Percentiles rank a stretch among this genome's conserved stretches.
These are phyloP conservation scores for Turnix velox DNA, from an alignment of 2,113 vertebrate species.

Conservation along the genomic window DNA sequence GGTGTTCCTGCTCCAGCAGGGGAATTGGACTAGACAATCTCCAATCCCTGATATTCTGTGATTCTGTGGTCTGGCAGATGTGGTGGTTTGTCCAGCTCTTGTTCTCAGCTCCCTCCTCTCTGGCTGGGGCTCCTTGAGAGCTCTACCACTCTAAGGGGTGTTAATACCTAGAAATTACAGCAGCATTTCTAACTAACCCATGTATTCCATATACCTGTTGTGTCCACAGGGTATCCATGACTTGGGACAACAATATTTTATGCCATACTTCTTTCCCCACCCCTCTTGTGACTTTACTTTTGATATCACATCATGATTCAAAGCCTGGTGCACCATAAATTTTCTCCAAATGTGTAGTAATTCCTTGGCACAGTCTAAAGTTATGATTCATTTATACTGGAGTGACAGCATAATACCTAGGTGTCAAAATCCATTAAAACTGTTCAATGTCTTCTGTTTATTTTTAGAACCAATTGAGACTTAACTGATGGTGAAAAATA, in stretches of 20 bases:
- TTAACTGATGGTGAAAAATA: conserved; percentile 99
- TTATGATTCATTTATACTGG: conserved; percentile 99
- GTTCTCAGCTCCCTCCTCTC: background rate
- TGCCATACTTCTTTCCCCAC: conserved; percentile 81
- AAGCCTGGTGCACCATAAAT: conserved; percentile 89
- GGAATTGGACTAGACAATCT: too few relatives aligned
- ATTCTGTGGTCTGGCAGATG: background rate
- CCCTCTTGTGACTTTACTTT: conserved; percentile 84
- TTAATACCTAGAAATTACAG: conserved; percentile 41
- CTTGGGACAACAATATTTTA: conserved; percentile 84
- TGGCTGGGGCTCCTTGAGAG: background rate
- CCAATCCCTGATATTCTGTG: too few relatives aligned
- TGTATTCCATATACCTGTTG: conserved; percentile 62
- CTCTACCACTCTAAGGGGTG: background rate
- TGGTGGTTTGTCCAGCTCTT: background rate
- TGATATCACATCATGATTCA: conserved; percentile 97
- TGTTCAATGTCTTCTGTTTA: conserved; percentile 99
- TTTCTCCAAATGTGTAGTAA: conserved; percentile 98
- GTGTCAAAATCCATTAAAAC: conserved; percentile 99
- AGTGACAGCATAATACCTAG: conserved; percentile 99
- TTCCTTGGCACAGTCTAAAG: conserved; percentile 94
- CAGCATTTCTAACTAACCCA: conserved; percentile 37
- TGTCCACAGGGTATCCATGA: background rate
- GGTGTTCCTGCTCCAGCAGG: too few relatives aligned
- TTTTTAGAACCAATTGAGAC: conserved; percentile 99